Evolutionary conservation across 2,888 invertebrate genomes (phyloP), one percentile per base, ranked within the genome.

Genomic region (Acleris sparsana): DNA sequence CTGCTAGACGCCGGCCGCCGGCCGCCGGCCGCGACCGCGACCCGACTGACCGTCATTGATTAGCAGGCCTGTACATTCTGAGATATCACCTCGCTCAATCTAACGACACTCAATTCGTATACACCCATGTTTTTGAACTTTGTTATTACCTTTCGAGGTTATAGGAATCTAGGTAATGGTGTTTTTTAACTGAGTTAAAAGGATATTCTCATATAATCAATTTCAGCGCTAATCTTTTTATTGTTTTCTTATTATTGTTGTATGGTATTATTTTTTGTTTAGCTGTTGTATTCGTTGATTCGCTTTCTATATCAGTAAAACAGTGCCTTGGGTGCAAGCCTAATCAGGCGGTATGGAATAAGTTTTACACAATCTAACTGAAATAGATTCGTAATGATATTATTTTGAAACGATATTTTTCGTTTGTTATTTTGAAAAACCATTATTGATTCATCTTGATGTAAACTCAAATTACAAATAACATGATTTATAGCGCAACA

Each of bases 1-100:
- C 25, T 1, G 85, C 77, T 87, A 85, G 76, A 69, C 62, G 55
- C 58, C 49, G 53, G 76, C 69, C 62, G 55, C 58, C 49, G 53
- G 43, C 33, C 33, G 11, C 9, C 33, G 11, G 11, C 33, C 33
- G 33, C 33, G 33, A 3, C 11, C 33, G 33, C 33, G 9, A 5
- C 33, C 13, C 39, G 6, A 17, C 18, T 17, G 18, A 51, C 44
- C 52, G 58, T 53, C 22, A 6, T 39, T 49, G 53, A 43, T 53
- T 49, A 48, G 63, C 53, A 20, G 48, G 58, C 53, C 59, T 58
- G 39, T 55, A 52, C 29, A 52, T 25, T 48, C 48, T 39, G 39
- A 39, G 43, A 53, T 48, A 25, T 53, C 16, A 39, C 46, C 13
- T 39, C 9, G 39, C 39, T 39, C 11, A 39, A 39, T 39, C 13